Conservation (phyloP, 2,888 invertebrate species). For the Agrilus cyanescens region DNA sequence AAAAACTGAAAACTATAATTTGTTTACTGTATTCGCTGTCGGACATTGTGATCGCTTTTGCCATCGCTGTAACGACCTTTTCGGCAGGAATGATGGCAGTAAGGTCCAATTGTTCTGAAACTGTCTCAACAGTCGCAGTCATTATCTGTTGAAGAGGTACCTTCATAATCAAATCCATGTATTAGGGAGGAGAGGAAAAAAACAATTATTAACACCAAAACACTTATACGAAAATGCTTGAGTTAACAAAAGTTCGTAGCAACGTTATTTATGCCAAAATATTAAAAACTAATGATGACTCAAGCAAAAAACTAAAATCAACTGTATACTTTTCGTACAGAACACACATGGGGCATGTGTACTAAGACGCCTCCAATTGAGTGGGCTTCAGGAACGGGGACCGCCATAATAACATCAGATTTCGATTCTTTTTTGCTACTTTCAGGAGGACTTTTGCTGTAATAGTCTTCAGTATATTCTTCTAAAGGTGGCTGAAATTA, state of each 20-base stretch:
- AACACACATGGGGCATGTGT: slow-evolving; percentile 85
- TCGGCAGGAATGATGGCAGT: slow-evolving; percentile 74
- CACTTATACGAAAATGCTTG: too few species aligned
- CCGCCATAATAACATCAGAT: slow-evolving; percentile 48
- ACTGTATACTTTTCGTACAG: slow-evolving; percentile 34
- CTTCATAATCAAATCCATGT: slow-evolving; percentile 1
- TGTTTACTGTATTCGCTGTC: slow-evolving; percentile 83
- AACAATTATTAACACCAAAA: too few species aligned
- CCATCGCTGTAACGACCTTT: slow-evolving; percentile 64
- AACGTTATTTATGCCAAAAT: too few species aligned
- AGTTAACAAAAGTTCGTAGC: too few species aligned
- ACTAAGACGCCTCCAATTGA: slow-evolving; percentile 78
- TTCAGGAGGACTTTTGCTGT: slow-evolving; percentile 58
- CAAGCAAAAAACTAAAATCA: background rate
- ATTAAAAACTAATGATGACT: too few species aligned
- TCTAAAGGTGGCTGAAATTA: slow-evolving; percentile 48
- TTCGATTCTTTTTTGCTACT: slow-evolving; percentile 56
- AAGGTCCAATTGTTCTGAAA: slow-evolving; percentile 81
- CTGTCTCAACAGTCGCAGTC: slow-evolving; percentile 92
- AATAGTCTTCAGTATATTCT: slow-evolving; percentile 56
- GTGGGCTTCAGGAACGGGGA: slow-evolving; percentile 59
- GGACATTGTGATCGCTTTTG: slow-evolving; percentile 75
- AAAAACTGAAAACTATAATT: slow-evolving; percentile 73
- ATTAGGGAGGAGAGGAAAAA: background rate
- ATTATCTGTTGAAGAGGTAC: slow-evolving; percentile 57